These are phyloP conservation scores for Siniperca obscura DNA, from an alignment of 2,797 vertebrate species.

Conservation along the genomic window DNA sequence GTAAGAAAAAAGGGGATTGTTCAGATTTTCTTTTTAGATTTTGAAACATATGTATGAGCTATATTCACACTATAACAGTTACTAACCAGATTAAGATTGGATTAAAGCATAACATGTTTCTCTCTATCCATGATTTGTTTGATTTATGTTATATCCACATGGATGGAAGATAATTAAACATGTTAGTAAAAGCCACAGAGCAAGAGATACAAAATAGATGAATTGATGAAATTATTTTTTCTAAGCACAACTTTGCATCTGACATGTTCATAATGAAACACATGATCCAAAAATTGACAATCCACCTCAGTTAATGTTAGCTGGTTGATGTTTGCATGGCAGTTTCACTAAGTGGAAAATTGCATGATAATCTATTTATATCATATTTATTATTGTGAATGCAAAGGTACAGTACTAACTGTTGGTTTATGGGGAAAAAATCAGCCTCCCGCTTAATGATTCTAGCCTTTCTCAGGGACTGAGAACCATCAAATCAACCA, in stretches of 20 bases:
- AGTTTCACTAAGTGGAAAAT: neutral
- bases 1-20: neutral
- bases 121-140: neutral
- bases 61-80: neutral
- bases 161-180: neutral
- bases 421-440: neutral
- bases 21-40: neutral
- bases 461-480: neutral
- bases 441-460: slow-evolving; percentile 1
- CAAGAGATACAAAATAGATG: neutral
- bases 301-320: neutral
- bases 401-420: neutral
- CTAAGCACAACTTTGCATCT: neutral
- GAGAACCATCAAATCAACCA: slow-evolving; percentile 64
- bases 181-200: neutral
- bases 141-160: neutral
- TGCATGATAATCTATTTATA: neutral
- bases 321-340: neutral
- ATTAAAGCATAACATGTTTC: neutral
- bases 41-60: neutral
- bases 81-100: neutral
- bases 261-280: neutral
- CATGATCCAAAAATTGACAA: neutral
- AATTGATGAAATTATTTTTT: neutral
- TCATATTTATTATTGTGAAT: neutral